These are phyloP conservation scores for Haliclona indistincta DNA, from an alignment of 37 sponge, comb jelly and placozoan species.

Conservation along the genomic window DNA sequence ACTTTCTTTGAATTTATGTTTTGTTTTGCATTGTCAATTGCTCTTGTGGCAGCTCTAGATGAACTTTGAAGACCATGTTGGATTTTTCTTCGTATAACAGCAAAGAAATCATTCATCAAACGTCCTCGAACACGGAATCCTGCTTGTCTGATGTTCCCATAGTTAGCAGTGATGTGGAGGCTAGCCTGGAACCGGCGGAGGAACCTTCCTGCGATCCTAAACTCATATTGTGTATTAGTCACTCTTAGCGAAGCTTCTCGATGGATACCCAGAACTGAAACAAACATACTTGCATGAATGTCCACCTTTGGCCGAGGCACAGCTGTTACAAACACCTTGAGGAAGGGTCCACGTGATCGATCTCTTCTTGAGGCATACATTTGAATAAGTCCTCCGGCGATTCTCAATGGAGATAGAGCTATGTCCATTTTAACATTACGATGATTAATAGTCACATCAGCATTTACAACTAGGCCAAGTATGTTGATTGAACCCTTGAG, in stretches of 20 bases:
- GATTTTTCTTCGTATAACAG: not conserved
- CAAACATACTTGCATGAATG: conserved; percentile 7
- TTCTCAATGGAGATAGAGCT: conserved; percentile 1
- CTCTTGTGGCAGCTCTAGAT: no score
- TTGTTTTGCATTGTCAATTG: no score
- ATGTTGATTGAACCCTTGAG: conserved; percentile 36
- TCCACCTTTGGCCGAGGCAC: no score
- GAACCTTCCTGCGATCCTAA: not conserved
- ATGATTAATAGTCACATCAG: conserved; percentile 15
- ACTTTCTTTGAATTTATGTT: no score
- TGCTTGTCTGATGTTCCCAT: no score
- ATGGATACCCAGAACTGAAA: not conserved
- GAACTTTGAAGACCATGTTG: not conserved
- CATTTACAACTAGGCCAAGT: conserved; percentile 8
- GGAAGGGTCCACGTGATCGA: conserved; percentile 12
- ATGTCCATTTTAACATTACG: not conserved
- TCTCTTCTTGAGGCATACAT: conserved; percentile 28
- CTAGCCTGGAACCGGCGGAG: no score
- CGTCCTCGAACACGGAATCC: no score
- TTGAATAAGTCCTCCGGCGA: conserved; percentile 10
- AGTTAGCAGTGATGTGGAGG: no score
- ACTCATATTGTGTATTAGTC: not conserved
- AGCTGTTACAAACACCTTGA: not conserved
- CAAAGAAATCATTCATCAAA: not conserved
- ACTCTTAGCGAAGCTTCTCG: not conserved